phyloP scores from a whole-genome alignment of 2,113 vertebrate genomes.

The Phainopepla nitens region DNA sequence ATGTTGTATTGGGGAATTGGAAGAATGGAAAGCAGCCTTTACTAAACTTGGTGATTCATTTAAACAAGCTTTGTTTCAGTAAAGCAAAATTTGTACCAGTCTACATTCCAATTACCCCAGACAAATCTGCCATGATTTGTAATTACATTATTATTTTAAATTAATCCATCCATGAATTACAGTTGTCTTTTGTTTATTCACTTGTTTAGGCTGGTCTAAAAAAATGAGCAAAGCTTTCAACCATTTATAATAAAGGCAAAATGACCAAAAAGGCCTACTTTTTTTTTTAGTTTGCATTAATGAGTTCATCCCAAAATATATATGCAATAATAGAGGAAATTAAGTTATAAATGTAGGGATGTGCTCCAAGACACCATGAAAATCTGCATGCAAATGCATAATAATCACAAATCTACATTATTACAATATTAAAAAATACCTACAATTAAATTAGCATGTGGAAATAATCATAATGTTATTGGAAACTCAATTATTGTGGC shows the following conservation, averaged over 20 bases:
- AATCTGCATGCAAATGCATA: slow-evolving; percentile 99
- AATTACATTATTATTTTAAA: slow-evolving; percentile 75
- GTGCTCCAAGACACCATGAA: slow-evolving; percentile 90
- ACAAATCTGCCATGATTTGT: slow-evolving; percentile 71
- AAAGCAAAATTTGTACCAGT: slow-evolving; percentile 66
- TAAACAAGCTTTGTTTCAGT: slow-evolving; percentile 15
- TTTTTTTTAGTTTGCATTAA: slow-evolving; percentile 79
- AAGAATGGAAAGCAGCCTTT: background rate
- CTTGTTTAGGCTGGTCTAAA: slow-evolving; percentile 66
- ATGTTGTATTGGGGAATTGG: background rate
- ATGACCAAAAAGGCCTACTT: slow-evolving; percentile 69
- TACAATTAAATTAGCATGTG: slow-evolving; percentile 99
- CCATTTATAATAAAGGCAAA: slow-evolving; percentile 77
- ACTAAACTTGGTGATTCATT: background rate
- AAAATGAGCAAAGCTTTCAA: slow-evolving; percentile 69
- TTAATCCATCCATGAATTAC: slow-evolving; percentile 75
- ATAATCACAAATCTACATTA: slow-evolving; percentile 99
- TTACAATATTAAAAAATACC: slow-evolving; percentile 98
- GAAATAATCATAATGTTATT: slow-evolving; percentile 99
- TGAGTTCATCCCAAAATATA: slow-evolving; percentile 86
- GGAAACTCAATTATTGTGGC: slow-evolving; percentile 99
- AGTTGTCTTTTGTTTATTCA: slow-evolving; percentile 70
- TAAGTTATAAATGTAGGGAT: slow-evolving; percentile 97
- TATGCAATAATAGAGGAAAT: slow-evolving; percentile 98
- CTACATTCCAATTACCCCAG: slow-evolving; percentile 65